Percentiles rank a stretch among this genome's conserved stretches.
Evolutionary conservation across 2,888 invertebrate species (phyloP).

Genomic region (Portevinia maculata): DNA sequence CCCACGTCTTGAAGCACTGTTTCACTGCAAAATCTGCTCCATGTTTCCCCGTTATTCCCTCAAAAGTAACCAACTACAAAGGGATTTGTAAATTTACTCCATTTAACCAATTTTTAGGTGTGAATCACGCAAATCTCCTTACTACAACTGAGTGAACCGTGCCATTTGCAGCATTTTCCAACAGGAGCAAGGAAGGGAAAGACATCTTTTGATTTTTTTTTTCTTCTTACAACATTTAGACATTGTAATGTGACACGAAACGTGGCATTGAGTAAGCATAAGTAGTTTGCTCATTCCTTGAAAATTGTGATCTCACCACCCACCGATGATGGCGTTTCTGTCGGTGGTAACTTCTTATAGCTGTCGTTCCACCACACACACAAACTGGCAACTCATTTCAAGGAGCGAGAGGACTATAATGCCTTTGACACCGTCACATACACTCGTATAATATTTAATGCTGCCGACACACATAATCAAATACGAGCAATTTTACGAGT

Average conservation of each 20-base stretch:
- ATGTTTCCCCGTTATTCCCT: background rate
- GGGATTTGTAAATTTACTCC: slow-evolving; percentile 73
- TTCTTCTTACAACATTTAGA: slow-evolving; percentile 67
- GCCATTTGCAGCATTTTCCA: background rate
- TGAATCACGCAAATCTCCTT: slow-evolving; percentile 67
- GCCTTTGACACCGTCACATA: slow-evolving; percentile 61
- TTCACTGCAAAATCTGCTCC: background rate
- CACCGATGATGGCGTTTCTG: slow-evolving; percentile 26
- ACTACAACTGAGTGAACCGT: slow-evolving; percentile 37
- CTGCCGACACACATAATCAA: slow-evolving; percentile 29
- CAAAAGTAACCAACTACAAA: slow-evolving; percentile 59
- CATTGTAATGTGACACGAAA: slow-evolving; percentile 72
- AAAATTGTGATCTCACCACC: slow-evolving; percentile 11
- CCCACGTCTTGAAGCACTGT: slow-evolving; percentile 1
- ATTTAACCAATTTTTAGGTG: slow-evolving; percentile 72
- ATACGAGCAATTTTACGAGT: slow-evolving; percentile 70
- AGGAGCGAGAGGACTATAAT: slow-evolving; percentile 33
- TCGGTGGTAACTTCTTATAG: slow-evolving; percentile 48
- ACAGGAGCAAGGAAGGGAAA: background rate
- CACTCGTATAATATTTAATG: background rate
- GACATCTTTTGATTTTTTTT: slow-evolving; percentile 1
- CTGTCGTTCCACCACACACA: slow-evolving; percentile 36
- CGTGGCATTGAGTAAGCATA: slow-evolving; percentile 71
- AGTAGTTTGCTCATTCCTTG: slow-evolving; percentile 70
- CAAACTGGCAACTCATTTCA: slow-evolving; percentile 56